phyloP scores from a whole-genome alignment of 2,888 invertebrate species.

The Autographa pulchrina region DNA sequence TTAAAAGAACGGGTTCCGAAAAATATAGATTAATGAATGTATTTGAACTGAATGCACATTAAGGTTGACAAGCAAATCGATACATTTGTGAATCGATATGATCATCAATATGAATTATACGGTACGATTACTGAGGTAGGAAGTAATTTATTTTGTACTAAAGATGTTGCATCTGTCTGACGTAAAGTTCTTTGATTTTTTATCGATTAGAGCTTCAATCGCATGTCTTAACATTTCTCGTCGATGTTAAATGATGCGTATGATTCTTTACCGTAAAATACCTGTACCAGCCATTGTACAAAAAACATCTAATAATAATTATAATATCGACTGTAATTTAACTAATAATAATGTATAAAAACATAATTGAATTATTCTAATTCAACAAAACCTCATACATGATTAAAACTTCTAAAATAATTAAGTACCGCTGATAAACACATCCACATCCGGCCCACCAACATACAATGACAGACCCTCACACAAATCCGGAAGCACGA shows the following conservation, averaged over 20 bases:
- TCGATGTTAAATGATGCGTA: not conserved
- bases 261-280: not conserved
- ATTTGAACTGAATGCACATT: constrained; percentile 41
- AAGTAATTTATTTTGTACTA: constrained; percentile 26
- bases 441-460: constrained; percentile 49
- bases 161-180: constrained; percentile 33
- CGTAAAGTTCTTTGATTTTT: not conserved
- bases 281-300: not conserved
- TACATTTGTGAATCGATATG: constrained; percentile 68
- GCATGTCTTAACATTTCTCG: not conserved
- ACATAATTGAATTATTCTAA: not conserved
- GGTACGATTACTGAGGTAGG: constrained; percentile 70
- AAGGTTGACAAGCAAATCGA: constrained; percentile 68
- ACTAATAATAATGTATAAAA: not conserved
- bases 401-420: constrained; percentile 27
- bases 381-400: not conserved
- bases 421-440: constrained; percentile 42
- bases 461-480: constrained; percentile 45
- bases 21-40: constrained; percentile 70
- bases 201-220: constrained; percentile 1
- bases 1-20: constrained; percentile 62
- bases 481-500: constrained; percentile 59
- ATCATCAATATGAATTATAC: constrained; percentile 86
- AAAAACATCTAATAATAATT: not conserved
- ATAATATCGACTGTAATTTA: not conserved